These are phyloP conservation scores for Borostomias antarcticus DNA, from an alignment of 2,797 vertebrate species.

Conservation along the genomic window DNA sequence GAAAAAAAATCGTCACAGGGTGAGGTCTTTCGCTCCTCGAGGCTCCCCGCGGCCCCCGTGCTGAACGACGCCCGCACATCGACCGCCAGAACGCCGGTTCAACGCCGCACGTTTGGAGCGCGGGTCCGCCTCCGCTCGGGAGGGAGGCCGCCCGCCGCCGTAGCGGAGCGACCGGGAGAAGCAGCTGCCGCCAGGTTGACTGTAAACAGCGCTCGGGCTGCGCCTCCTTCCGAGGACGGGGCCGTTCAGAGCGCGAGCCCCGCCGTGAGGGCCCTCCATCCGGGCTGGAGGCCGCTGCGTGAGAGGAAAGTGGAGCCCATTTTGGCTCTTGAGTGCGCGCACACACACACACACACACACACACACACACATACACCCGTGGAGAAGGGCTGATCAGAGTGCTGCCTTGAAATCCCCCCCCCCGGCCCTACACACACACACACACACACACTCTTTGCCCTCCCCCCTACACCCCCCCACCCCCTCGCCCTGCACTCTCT, in stretches of 20 bases:
- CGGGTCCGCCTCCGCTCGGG: too few relatives aligned
- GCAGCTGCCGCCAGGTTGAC: background rate
- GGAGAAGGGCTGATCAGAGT: too few relatives aligned
- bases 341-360: constrained; percentile 33
- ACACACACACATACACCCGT: background rate
- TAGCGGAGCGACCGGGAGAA: background rate
- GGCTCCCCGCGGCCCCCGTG: too few relatives aligned
- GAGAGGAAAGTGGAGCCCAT: constrained; percentile 76
- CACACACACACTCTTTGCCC: background rate
- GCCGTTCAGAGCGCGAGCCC: background rate
- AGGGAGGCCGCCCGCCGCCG: too few relatives aligned
- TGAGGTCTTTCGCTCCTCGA: too few relatives aligned
- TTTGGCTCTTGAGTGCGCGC: constrained; percentile 68
- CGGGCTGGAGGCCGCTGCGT: constrained; percentile 52
- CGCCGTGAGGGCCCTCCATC: background rate
- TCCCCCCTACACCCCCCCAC: background rate
- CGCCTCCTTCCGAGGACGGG: background rate
- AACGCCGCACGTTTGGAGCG: too few relatives aligned
- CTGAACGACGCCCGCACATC: too few relatives aligned
- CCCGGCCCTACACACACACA: background rate
- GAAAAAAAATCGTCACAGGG: too few relatives aligned
- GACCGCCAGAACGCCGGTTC: too few relatives aligned
- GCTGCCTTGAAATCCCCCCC: too few relatives aligned
- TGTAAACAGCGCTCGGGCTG: background rate
- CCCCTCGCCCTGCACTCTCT: too few relatives aligned